Base-by-base conservation (phyloP, 30 jellyfish, hydroid and myxozoan genomes). In the Mastigias papua region DNA sequence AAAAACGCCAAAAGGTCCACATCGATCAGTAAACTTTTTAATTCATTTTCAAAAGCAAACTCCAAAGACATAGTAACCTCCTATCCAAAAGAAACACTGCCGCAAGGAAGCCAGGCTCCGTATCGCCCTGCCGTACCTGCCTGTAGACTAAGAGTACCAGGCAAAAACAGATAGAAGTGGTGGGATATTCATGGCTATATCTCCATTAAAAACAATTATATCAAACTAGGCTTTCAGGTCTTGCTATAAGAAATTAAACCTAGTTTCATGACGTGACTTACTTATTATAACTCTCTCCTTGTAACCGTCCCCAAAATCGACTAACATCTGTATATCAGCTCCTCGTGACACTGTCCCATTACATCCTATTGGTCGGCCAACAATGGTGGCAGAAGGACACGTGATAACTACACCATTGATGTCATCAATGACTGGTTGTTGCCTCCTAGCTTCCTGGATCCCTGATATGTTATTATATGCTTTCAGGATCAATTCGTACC, bases 231-330 rank as follows among this genome's bases (percentile, higher is more conserved):
- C 5, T n/a, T n/a, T 37, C 5, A 37, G 54, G 54, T 37, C 5
- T 5, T 3, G 54, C 11, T 11, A 37, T 3, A 37, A 5, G 10
- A 5, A 3, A 5, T 37, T 37, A 37, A 11, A 37, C 54, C 54
- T 37, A 37, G 10, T 4, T 4, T 13, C 67, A 5, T 51, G 17
- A 5, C 67, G 17, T 5, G 16, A 51, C 97, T 65, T 72, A 95
- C 99, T 86, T 21, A 93, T 25, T 2, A 46, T 29, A 17, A 96
- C 22, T 11, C 48, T 54, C 76, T 96, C 99, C n/a, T 22, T 25
- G 46, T n/a, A 34, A 0, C 98, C 98, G 78, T 96, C 99, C 19
- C 98, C 98, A 88, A 91, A 96, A 62, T 81, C 94, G 57, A 96
- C 57, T 27, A 17, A 54, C 6, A 92, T 46, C 25, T 31, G 33